A percentile compares a stretch with the other conserved stretches of the same genome.
These are phyloP conservation scores for Syngnathus typhle DNA, from an alignment of 2,113 vertebrate genomes.

Conservation along the genomic window DNA sequence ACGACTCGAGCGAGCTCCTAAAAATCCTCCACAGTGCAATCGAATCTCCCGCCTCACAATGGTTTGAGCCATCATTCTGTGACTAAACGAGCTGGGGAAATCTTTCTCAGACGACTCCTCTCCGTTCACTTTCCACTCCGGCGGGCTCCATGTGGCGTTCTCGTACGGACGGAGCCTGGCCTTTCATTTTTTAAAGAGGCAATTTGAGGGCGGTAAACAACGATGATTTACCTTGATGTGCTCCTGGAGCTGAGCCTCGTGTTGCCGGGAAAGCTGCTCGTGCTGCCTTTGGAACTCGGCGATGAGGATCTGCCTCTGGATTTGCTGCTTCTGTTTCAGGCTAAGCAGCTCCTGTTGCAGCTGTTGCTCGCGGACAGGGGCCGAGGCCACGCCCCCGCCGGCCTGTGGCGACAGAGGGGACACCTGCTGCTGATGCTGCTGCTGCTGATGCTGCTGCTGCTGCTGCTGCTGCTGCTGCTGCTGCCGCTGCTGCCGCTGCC, in stretches of 20 bases:
- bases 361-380: slow-evolving; percentile 82
- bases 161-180: not conserved
- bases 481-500: too few species aligned
- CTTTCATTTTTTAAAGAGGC: not conserved
- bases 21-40: slow-evolving; percentile 20
- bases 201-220: not conserved
- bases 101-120: slow-evolving; percentile 33
- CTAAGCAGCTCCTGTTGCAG: slow-evolving; percentile 94
- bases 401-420: slow-evolving; percentile 72
- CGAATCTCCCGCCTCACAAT: slow-evolving; percentile 27
- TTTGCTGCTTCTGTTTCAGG: slow-evolving; percentile 97
- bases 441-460: slow-evolving; percentile 44
- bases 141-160: slow-evolving; percentile 1
- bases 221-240: slow-evolving; percentile 81
- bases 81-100: slow-evolving; percentile 23
- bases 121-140: slow-evolving; percentile 39
- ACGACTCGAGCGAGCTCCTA: not conserved
- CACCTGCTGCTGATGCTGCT: slow-evolving; percentile 58
- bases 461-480: slow-evolving; percentile 68
- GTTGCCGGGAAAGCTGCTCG: slow-evolving; percentile 95
- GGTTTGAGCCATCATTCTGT: not conserved
- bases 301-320: slow-evolving; percentile 95
- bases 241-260: slow-evolving; percentile 93
- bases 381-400: slow-evolving; percentile 42
- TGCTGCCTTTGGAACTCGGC: slow-evolving; percentile 96